A percentile compares a stretch with the other conserved stretches of the same genome.
These are phyloP conservation scores for Caenorhabditis auriculariae DNA, from an alignment of 2,888 invertebrate genomes.

Conservation along the genomic window DNA sequence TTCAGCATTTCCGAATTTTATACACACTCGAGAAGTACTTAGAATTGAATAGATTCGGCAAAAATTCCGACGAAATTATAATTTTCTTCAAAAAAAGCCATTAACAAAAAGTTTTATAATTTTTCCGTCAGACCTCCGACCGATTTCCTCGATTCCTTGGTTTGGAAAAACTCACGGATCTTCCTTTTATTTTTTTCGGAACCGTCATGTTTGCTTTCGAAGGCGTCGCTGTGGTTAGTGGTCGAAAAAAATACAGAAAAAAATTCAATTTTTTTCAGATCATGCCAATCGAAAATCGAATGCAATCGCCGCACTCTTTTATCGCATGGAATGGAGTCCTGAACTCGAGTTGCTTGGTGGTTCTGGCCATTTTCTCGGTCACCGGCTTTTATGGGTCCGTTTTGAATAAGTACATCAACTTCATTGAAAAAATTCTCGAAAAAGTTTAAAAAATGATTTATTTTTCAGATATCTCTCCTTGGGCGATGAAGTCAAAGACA, in stretches of 20 bases:
- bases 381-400: conserved; percentile 47
- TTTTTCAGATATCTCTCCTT: conserved; percentile 60
- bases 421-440: background rate
- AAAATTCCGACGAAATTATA: background rate
- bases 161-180: conserved; percentile 37
- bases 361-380: conserved; percentile 49
- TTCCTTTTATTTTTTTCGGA: conserved; percentile 88
- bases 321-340: conserved; percentile 59
- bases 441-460: background rate
- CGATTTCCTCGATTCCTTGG: conserved; percentile 36
- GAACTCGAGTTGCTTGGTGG: conserved; percentile 56
- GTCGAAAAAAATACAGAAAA: background rate
- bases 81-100: background rate
- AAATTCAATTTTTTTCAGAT: conserved; percentile 40
- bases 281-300: conserved; percentile 64
- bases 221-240: conserved; percentile 74
- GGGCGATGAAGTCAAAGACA: conserved; percentile 59
- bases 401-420: background rate
- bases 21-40: too few relatives aligned
- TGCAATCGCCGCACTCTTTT: conserved; percentile 57
- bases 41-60: background rate
- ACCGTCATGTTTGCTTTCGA: conserved; percentile 94
- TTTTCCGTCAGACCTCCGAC: conserved; percentile 31
- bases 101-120: background rate
- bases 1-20: too few relatives aligned